Percentiles rank a stretch among this genome's conserved stretches.
These are phyloP conservation scores for Heterodera filipjevi DNA, from an alignment of 2,888 invertebrate genomes.

Conservation along the genomic window DNA sequence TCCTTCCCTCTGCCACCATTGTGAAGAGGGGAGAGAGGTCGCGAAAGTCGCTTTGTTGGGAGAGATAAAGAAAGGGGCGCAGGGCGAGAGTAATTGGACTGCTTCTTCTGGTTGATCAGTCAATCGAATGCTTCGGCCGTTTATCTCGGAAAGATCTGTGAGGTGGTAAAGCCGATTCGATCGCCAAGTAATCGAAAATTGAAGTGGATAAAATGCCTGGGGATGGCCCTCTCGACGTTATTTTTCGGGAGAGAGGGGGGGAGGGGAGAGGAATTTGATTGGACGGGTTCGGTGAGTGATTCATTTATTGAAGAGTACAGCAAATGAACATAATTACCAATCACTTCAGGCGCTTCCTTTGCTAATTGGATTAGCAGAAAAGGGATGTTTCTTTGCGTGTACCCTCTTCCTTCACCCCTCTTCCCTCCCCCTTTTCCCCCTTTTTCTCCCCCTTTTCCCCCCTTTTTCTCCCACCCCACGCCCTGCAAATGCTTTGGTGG, in stretches of 20 bases:
- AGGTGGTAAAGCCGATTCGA: not conserved
- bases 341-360: not conserved
- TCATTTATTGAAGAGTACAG: not conserved
- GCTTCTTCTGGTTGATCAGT: not conserved
- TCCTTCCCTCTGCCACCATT: not conserved
- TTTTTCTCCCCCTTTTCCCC: not conserved
- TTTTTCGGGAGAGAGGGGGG: too few relatives aligned
- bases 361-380: not conserved
- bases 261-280: not conserved
- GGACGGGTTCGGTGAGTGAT: not conserved
- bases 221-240: not conserved
- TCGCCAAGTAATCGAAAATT: slow-evolving; percentile 6
- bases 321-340: not conserved
- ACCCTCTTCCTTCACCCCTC: not conserved
- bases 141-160: not conserved
- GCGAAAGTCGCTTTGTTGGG: not conserved
- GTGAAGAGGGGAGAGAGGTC: not conserved
- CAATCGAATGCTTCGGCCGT: not conserved
- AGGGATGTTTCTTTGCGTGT: not conserved
- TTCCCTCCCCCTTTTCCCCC: not conserved
- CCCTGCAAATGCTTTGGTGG: not conserved
- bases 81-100: not conserved
- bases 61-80: not conserved
- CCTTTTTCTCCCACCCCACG: not conserved
- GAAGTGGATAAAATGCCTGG: not conserved